Evolutionary conservation across 2,888 invertebrate genomes (phyloP), one percentile per base, ranked within the genome.

Genomic region (Slavum lentiscoides): DNA sequence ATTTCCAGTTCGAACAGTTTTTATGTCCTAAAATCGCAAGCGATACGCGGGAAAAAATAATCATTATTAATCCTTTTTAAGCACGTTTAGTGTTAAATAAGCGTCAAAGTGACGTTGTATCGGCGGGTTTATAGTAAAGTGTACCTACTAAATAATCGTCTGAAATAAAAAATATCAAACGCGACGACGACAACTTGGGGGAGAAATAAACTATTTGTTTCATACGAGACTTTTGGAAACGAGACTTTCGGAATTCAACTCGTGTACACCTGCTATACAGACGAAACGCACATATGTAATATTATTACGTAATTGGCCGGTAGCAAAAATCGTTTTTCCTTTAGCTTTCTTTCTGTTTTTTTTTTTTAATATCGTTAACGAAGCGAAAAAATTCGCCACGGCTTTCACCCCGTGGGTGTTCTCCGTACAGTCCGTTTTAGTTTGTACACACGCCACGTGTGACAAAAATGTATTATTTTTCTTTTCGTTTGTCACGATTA

Each of bases 371-470:
- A 62, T 9, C 15, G 53, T 64, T 64, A 19, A 75, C 39, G 64
- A 53, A 75, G 23, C 58, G 62, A 74, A 66, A 58, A 59, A 75
- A 66, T 53, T 37, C 23, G 6, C 55, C 67, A 58, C 11, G 17
- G 58, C 75, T 75, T 75, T 75, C 75, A 75, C 75, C 39, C 58
- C 30, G 58, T 43, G 58, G 75, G 75, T 75, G 74, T 67, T 43
- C 74, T 39, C 21, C 15, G 39, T 49, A 21, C 19, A 23, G 21
- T 23, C 17, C 9, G 49, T 53, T 21, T 23, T 67, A 59, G 64
- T 75, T 39, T 6, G 13, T 67, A 19, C 6, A 43, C 17, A 17
- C 39, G 5, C 37, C 17, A 19, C 39, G 75, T 58, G 74, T 21
- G 74, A 66, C 55, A 67, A 55, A 64, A 58, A 58, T 19, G 23